These are phyloP conservation scores for Troides oblongomaculatus DNA, from an alignment of 2,888 invertebrate genomes.

Conservation along the genomic window DNA sequence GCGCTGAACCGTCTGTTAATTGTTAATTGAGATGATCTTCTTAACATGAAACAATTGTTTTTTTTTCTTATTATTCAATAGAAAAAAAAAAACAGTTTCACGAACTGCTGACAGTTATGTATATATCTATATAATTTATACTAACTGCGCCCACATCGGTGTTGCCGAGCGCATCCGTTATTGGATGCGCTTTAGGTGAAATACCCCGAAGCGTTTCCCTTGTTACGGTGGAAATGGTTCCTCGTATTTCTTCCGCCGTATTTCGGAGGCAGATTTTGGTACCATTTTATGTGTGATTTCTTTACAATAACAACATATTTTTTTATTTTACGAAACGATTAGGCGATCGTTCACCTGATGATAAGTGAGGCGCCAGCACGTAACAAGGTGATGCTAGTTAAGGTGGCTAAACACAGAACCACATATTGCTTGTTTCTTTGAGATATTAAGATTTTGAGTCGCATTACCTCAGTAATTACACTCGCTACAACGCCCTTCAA, in stretches of 20 bases:
- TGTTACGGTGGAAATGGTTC: neutral
- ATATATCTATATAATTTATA: constrained; percentile 1
- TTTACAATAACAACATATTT: neutral
- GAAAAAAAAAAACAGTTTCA: neutral
- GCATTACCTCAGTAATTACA: too few relatives aligned
- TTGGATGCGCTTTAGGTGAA: constrained; percentile 4
- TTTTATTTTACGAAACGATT: neutral
- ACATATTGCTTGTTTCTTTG: too few relatives aligned
- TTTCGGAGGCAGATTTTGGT: neutral
- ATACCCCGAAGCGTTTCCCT: constrained; percentile 1
- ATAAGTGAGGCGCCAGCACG: too few relatives aligned
- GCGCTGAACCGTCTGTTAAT: neutral
- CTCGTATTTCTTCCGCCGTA: neutral
- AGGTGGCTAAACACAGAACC: too few relatives aligned
- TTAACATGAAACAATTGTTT: neutral
- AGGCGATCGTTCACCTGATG: too few relatives aligned
- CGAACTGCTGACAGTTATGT: neutral
- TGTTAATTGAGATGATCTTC: constrained; percentile 11
- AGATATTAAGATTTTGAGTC: too few relatives aligned
- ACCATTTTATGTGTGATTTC: neutral
- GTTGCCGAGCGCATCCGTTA: constrained; percentile 5
- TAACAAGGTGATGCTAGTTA: too few relatives aligned
- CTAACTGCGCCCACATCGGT: neutral
- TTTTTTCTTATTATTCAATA: neutral
- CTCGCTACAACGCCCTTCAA: too few relatives aligned